Conservation (phyloP, 1,140 invertebrate species). For the Reticulitermes speratus region DNA sequence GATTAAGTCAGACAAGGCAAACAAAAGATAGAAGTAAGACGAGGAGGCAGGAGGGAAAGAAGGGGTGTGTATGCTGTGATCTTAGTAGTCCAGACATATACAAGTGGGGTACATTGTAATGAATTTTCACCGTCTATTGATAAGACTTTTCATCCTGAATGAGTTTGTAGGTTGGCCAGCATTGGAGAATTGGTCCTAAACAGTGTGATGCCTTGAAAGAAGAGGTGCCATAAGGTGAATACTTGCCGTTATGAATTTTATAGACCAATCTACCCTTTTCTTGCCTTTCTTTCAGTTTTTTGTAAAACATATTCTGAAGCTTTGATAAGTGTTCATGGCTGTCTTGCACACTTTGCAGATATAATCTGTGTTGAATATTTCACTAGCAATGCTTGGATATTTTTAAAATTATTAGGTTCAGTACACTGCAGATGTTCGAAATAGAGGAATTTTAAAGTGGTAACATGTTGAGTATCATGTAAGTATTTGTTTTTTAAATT, state of each 20-base stretch:
- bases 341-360: background rate
- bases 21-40: too few species aligned
- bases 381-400: background rate
- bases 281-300: background rate
- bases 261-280: background rate
- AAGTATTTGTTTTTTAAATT: too few species aligned
- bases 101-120: too few species aligned
- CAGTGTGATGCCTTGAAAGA: background rate
- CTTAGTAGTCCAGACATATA: too few species aligned
- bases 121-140: too few species aligned
- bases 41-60: too few species aligned
- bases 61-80: too few species aligned
- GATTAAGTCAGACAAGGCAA: too few species aligned
- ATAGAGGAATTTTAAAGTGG: too few species aligned
- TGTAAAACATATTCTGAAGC: background rate
- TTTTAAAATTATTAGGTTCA: too few species aligned
- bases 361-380: background rate
- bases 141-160: background rate
- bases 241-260: background rate
- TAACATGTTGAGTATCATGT: too few species aligned
- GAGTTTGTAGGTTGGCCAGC: background rate
- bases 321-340: background rate
- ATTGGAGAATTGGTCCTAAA: background rate
- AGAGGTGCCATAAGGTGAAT: constrained; percentile 7
- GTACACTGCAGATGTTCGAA: too few species aligned